These are phyloP conservation scores for Microplitis mediator DNA, from an alignment of 1,140 invertebrate species.

Conservation along the genomic window DNA sequence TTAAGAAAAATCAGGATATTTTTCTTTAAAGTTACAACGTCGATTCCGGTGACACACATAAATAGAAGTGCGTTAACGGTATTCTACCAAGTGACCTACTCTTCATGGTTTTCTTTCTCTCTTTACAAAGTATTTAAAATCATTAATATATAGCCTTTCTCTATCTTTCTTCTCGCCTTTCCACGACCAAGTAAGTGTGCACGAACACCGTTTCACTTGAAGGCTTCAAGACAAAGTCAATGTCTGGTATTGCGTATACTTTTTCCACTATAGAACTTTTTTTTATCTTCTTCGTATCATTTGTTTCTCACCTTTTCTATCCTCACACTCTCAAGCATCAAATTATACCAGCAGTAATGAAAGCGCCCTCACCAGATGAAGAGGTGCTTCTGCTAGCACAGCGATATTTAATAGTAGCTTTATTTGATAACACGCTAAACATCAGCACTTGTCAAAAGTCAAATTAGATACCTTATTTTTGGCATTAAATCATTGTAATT, in stretches of 20 bases:
- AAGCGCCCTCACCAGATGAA: constrained; percentile 43
- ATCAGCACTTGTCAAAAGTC: background rate
- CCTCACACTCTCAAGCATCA: constrained; percentile 24
- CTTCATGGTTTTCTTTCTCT: constrained; percentile 23
- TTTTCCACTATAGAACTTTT: constrained; percentile 13
- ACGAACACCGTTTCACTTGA: constrained; percentile 21
- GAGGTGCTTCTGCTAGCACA: constrained; percentile 39
- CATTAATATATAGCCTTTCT: background rate
- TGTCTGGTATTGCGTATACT: background rate
- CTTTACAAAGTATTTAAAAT: background rate
- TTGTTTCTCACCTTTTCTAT: constrained; percentile 39
- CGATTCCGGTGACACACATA: constrained; percentile 53
- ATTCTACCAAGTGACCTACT: constrained; percentile 46
- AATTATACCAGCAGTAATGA: constrained; percentile 48
- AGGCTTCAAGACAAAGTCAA: background rate
- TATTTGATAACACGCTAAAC: background rate
- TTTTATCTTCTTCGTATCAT: constrained; percentile 6
- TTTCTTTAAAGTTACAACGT: constrained; percentile 15
- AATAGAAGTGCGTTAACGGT: constrained; percentile 50
- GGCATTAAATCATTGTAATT: background rate
- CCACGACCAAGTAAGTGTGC: constrained; percentile 20
- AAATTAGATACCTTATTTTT: background rate
- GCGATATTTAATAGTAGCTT: background rate
- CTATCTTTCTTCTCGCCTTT: constrained; percentile 15
- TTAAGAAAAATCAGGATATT: background rate